Base-by-base conservation (phyloP, 2,888 invertebrate species). In the Eupithecia centaureata region DNA sequence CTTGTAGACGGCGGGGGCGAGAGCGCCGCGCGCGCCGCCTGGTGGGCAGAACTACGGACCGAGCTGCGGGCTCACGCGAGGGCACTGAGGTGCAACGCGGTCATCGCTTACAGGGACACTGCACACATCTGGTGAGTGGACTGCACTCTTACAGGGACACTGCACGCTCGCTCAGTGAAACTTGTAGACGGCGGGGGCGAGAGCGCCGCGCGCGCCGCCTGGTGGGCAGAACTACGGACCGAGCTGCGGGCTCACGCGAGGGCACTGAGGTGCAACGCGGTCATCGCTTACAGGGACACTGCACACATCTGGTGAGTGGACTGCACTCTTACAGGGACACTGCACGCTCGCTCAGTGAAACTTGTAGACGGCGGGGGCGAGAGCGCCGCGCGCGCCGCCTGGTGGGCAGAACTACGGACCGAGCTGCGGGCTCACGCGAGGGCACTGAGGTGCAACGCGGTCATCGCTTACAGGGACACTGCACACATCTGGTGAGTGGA, bases 21-120 rank as follows among this genome's bases (percentile, higher is more conserved):
- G 86, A 97, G 97, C 18, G 98, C 98, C 83, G 96, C 97, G 3
- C 94, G 99, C 52, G 98, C 99, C 80, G 96, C 96, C 1, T 99
- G 99, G 98, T 99, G 99, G 99, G 97, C 97, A 0, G 99, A 99
- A 90, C 94, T 99, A 28, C 93, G 99, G 61, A 98, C 98, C 86
- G 99, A 99, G 94, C 96, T 99, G 67, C 94, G 98, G 0, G 98
- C 99, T 3, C 99, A 99, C 86, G 97, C 98, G 5, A 94, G 98
- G 47, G 97, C 98, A 1, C 93, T 99, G 72, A 97, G 97, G 13
- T 99, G 99, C 81, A 98, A 98, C 86, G 98, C 98, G 5, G 98
- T 99, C 58, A 92, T 99, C 51, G 99, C 98, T 0, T 99, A 99
- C 88, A 94, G 95, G n/a, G 99, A 99, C 92, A 95, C 96, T 35